Conservation (phyloP, 2,888 invertebrate genomes). For the Ctena decussata region DNA sequence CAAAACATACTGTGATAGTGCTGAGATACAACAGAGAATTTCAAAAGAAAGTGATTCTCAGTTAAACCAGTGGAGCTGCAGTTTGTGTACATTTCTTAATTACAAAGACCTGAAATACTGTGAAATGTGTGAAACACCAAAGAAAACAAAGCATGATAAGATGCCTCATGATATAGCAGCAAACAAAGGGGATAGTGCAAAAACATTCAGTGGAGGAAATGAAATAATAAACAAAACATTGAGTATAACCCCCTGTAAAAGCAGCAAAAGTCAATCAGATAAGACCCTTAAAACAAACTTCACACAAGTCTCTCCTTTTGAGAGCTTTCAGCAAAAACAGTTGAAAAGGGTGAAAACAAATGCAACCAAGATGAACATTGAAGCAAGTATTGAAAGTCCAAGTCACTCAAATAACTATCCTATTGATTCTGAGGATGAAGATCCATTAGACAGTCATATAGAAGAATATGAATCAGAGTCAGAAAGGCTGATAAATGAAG, state of each 20-base stretch:
- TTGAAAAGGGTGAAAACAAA: too few relatives aligned
- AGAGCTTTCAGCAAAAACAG: too few relatives aligned
- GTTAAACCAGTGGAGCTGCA: constrained; percentile 77
- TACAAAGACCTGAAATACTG: constrained; percentile 74
- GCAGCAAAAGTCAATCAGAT: not conserved
- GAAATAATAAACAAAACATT: too few relatives aligned
- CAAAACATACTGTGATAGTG: not conserved
- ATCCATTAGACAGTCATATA: not conserved
- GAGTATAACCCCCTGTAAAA: too few relatives aligned
- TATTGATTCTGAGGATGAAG: too few relatives aligned
- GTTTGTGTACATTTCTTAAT: constrained; percentile 82
- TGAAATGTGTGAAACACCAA: constrained; percentile 82
- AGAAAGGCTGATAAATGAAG: too few relatives aligned
- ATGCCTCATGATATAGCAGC: not conserved
- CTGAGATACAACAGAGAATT: not conserved
- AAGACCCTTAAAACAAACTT: too few relatives aligned
- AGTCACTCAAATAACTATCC: too few relatives aligned
- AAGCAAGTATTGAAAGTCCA: too few relatives aligned
- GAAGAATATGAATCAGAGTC: not conserved
- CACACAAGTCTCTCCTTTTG: too few relatives aligned
- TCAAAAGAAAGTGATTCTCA: not conserved
- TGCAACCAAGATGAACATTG: too few relatives aligned
- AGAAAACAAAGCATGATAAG: constrained; percentile 15
- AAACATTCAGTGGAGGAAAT: not conserved
- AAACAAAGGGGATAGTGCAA: not conserved